Percentiles rank a stretch among this genome's conserved stretches.
Evolutionary conservation across 1,140 invertebrate genomes (phyloP).

Genomic region (Centruroides sculpturatus): DNA sequence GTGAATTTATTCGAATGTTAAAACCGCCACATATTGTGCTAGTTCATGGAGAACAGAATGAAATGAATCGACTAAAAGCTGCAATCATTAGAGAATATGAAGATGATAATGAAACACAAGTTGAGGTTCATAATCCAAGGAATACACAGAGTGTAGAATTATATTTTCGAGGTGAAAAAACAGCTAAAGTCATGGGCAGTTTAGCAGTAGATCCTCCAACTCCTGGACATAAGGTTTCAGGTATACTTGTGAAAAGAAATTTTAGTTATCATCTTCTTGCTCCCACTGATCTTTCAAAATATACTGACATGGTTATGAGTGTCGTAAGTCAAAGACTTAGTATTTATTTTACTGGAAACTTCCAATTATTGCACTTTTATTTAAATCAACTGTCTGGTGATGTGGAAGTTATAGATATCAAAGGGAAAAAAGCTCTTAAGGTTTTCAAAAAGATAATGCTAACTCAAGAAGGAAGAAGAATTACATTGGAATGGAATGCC

Average conservation of each 20-base stretch:
- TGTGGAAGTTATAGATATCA: slow-evolving; percentile 56
- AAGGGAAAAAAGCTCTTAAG: slow-evolving; percentile 52
- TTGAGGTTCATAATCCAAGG: slow-evolving; percentile 86
- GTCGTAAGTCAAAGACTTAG: slow-evolving; percentile 81
- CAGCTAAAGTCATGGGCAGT: slow-evolving; percentile 89
- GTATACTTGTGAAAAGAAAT: slow-evolving; percentile 90
- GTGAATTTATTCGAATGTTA: slow-evolving; percentile 85
- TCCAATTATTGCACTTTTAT: slow-evolving; percentile 64
- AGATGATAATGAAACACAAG: slow-evolving; percentile 68
- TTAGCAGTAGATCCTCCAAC: slow-evolving; percentile 68
- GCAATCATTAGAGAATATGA: slow-evolving; percentile 90
- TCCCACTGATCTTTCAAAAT: slow-evolving; percentile 81
- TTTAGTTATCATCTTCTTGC: slow-evolving; percentile 95
- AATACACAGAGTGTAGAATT: slow-evolving; percentile 89
- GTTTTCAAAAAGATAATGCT: slow-evolving; percentile 57
- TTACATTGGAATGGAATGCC: slow-evolving; percentile 82
- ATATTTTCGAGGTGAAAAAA: slow-evolving; percentile 93
- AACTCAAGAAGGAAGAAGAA: slow-evolving; percentile 63
- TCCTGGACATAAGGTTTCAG: slow-evolving; percentile 65
- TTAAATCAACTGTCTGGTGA: slow-evolving; percentile 67
- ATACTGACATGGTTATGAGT: slow-evolving; percentile 88
- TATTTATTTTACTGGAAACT: slow-evolving; percentile 65
- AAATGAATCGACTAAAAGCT: slow-evolving; percentile 91
- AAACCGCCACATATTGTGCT: slow-evolving; percentile 92
- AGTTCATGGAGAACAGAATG: slow-evolving; percentile 97